Percentiles rank a stretch among this genome's conserved stretches.
These are phyloP conservation scores for Dendrocincla fuliginosa DNA, from an alignment of 2,797 vertebrate genomes.

Conservation along the genomic window DNA sequence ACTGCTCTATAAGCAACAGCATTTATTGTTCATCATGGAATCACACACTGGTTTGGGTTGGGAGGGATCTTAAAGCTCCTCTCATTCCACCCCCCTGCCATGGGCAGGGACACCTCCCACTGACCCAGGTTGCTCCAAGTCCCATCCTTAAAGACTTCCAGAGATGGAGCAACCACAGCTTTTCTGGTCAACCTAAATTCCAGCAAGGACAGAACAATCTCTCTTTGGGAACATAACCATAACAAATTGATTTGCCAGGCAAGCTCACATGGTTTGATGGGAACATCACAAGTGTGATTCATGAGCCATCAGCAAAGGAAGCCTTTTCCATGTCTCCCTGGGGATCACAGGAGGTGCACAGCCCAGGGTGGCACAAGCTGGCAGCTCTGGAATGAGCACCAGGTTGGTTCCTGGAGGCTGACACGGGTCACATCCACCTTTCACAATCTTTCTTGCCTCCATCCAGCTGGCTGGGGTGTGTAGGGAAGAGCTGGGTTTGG, in stretches of 20 bases:
- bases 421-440: not conserved
- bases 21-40: not conserved
- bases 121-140: not conserved
- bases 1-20: not conserved
- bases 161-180: not conserved
- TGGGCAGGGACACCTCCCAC: not conserved
- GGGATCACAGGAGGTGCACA: not conserved
- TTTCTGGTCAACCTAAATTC: not conserved
- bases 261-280: not conserved
- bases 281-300: not conserved
- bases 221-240: not conserved
- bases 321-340: not conserved
- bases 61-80: not conserved
- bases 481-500: rapidly evolving
- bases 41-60: not conserved
- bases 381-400: not conserved
- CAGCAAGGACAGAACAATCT: not conserved
- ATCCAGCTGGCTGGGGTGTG: not conserved
- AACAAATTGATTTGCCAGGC: not conserved
- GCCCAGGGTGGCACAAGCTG: not conserved
- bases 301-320: not conserved
- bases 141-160: not conserved
- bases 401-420: not conserved
- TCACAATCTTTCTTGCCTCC: not conserved
- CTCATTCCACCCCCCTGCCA: not conserved